Base-by-base conservation (phyloP, 2,797 vertebrate species). In the Gadopsis bispinosus region DNA sequence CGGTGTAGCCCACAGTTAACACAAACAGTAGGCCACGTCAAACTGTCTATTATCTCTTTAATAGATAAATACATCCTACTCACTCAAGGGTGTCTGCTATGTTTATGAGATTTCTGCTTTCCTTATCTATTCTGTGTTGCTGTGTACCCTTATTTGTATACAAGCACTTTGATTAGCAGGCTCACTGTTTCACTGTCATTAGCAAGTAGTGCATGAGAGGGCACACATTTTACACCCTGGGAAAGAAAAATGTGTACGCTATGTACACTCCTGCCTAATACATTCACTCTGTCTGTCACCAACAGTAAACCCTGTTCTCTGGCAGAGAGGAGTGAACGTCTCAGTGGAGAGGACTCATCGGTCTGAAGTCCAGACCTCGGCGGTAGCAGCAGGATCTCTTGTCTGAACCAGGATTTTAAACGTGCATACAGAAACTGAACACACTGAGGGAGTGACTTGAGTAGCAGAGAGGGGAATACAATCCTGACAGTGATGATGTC, bases 271-370 rank as follows among this genome's bases (percentile, higher is more conserved):
- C 43, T 54, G 58, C 45, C 37, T 81, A 47, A 81, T n/a, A 5
- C 69, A 48, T 63, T 73, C 67, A 31, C 80, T 77, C 4, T 84
- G 65, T 85, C 33, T 91, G 73, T 87, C 61, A 88, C 81, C 88
- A 69, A 81, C 91, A 94, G 92, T 95, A 94, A 94, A 89, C 31
- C 79, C 71, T 14, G 77, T 66, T 84, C 75, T 77, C 66, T 65
- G 84, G 80, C 83, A 83, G 81, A 84, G 87, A 86, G 81, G 65
- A 83, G 76, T n/a, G 80, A 87, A 80, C 63, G 47, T 86, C 69
- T 86, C 84, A 22, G 72, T 19, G 77, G 79, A 83, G 83, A 85
- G 79, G 90, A 91, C 81, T 87, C 75, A 7, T 62, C 78, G 31
- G 77, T 77, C 87, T 83, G 75, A 78, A 56, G 85, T 72, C 83